Evolutionary conservation across 2,797 vertebrate species (phyloP).

Genomic region (Allobates femoralis): DNA sequence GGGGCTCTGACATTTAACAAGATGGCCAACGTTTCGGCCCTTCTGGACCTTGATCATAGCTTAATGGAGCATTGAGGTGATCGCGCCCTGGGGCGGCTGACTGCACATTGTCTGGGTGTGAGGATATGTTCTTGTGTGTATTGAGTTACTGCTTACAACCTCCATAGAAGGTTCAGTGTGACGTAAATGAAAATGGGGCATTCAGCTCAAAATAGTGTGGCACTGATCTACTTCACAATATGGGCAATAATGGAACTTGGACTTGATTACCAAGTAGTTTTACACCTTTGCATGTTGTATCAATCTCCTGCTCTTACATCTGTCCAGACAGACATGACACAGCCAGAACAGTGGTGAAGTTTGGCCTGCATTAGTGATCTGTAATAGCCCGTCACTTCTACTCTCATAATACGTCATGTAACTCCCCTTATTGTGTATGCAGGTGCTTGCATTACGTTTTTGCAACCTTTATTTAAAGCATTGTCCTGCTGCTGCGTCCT

Average conservation of each 20-base stretch:
- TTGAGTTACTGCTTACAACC: neutral
- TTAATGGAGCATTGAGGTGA: too few relatives aligned
- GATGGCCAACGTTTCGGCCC: too few relatives aligned
- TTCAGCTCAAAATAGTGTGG: neutral
- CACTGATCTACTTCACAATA: neutral
- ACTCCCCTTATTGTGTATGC: neutral
- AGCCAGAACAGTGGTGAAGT: slow-evolving; percentile 10
- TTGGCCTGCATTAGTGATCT: neutral
- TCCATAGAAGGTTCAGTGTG: neutral
- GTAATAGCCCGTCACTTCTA: slow-evolving; percentile 4
- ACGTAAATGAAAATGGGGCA: neutral
- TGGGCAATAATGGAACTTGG: neutral
- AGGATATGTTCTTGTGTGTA: neutral
- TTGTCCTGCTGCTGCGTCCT: neutral
- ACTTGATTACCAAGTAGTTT: neutral
- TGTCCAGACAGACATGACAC: neutral
- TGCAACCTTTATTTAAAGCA: slow-evolving; percentile 18
- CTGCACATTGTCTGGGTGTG: too few relatives aligned
- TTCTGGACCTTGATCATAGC: too few relatives aligned
- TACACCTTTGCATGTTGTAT: neutral
- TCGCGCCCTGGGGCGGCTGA: too few relatives aligned
- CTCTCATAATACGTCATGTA: neutral
- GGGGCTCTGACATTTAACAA: too few relatives aligned
- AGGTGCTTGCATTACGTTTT: slow-evolving; percentile 6
- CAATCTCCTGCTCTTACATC: neutral